Percentiles rank a stretch among this genome's conserved stretches.
These are phyloP conservation scores for Vulpes vulpes DNA, from an alignment of 2,113 vertebrate species.

Conservation along the genomic window DNA sequence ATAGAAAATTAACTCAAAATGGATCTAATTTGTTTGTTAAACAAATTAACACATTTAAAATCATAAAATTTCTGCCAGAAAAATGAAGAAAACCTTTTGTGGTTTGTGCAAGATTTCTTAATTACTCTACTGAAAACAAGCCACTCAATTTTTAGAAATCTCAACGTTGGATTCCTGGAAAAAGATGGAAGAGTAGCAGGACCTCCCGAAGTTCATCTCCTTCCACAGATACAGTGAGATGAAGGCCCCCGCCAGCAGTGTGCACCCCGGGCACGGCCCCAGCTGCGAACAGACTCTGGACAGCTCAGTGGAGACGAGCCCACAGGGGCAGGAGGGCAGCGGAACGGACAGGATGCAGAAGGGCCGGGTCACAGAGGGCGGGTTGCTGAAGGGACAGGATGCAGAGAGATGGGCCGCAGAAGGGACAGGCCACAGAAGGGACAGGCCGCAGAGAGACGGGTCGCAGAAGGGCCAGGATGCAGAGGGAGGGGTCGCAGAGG, in stretches of 20 bases:
- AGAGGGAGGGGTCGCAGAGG: no score
- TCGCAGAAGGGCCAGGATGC: no score
- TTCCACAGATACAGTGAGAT: not conserved
- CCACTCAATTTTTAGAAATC: not conserved
- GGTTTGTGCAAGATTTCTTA: not conserved
- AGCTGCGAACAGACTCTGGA: no score
- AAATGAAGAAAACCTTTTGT: not conserved
- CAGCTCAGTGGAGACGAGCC: no score
- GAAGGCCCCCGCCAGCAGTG: not conserved
- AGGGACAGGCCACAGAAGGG: no score
- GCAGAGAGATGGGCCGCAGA: no score
- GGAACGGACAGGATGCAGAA: no score
- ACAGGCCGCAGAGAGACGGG: no score
- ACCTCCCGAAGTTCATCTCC: not conserved
- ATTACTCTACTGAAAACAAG: not conserved
- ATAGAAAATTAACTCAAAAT: conserved; percentile 9
- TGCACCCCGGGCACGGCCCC: no score
- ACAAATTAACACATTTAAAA: not conserved
- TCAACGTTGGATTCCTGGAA: not conserved
- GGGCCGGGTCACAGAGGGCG: no score
- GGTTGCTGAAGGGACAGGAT: no score
- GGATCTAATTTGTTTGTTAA: not conserved
- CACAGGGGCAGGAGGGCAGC: no score
- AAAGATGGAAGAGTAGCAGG: not conserved
- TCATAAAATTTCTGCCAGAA: not conserved